phyloP scores from a whole-genome alignment of 2,113 vertebrate species.

The Eira barbara region DNA sequence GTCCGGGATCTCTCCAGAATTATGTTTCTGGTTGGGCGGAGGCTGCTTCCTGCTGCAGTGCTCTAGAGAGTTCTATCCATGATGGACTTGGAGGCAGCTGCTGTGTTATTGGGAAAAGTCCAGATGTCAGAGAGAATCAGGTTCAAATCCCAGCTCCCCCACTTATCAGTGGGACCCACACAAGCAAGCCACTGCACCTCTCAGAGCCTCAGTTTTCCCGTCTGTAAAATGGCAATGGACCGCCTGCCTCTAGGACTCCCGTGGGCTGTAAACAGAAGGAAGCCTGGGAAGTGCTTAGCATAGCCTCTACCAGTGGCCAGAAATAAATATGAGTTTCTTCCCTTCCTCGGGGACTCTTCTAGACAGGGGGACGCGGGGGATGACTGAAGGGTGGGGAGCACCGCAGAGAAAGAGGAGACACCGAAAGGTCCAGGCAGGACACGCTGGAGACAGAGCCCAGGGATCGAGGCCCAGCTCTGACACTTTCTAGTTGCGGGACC shows the following conservation, averaged over 20 bases:
- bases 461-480: neutral
- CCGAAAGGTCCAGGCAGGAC: neutral
- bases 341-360: neutral
- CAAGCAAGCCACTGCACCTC: neutral
- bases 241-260: neutral
- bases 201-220: neutral
- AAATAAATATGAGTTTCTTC: neutral
- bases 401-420: neutral
- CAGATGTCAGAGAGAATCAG: neutral
- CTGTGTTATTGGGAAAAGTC: neutral
- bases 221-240: neutral
- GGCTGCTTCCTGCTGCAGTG: neutral
- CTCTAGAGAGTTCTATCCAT: neutral
- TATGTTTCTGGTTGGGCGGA: rapidly evolving
- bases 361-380: neutral
- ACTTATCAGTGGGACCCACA: neutral
- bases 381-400: neutral
- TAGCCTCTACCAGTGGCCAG: rapidly evolving
- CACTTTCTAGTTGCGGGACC: neutral
- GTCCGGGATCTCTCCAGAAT: neutral
- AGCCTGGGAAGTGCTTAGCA: neutral
- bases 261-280: neutral
- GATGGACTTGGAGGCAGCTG: neutral
- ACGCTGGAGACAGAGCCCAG: neutral
- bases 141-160: neutral